Evolutionary conservation across 2,888 invertebrate genomes (phyloP).

Genomic region (Plebejus anna): DNA sequence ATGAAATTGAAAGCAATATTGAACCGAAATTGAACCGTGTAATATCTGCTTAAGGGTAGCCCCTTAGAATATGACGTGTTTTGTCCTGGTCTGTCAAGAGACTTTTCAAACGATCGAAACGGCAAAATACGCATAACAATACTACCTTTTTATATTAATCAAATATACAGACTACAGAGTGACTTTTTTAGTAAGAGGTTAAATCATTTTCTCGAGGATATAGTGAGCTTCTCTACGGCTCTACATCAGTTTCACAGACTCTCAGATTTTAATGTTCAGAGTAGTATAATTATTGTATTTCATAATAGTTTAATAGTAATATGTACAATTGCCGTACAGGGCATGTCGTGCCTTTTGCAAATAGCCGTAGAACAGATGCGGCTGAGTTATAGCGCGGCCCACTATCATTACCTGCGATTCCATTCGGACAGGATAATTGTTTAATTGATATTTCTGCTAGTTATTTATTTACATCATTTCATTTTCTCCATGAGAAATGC

Average conservation of each 20-base stretch:
- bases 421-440: constrained; percentile 81
- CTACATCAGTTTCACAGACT: neutral
- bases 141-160: too few species aligned
- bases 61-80: too few species aligned
- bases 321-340: constrained; percentile 31
- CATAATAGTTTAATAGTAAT: constrained; percentile 27
- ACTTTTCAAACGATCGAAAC: too few species aligned
- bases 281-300: neutral
- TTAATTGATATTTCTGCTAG: constrained; percentile 81
- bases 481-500: constrained; percentile 68
- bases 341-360: constrained; percentile 75
- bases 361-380: constrained; percentile 78
- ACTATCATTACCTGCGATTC: constrained; percentile 81
- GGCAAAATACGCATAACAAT: too few species aligned
- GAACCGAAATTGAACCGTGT: too few species aligned
- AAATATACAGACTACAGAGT: too few species aligned
- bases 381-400: constrained; percentile 77
- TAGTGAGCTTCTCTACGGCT: neutral
- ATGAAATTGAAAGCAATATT: too few species aligned
- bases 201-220: neutral
- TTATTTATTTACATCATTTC: constrained; percentile 79
- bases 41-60: too few species aligned
- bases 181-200: neutral
- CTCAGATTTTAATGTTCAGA: neutral
- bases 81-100: too few species aligned